phyloP scores from a whole-genome alignment of 2,113 vertebrate species.

The Gymnogyps californianus region DNA sequence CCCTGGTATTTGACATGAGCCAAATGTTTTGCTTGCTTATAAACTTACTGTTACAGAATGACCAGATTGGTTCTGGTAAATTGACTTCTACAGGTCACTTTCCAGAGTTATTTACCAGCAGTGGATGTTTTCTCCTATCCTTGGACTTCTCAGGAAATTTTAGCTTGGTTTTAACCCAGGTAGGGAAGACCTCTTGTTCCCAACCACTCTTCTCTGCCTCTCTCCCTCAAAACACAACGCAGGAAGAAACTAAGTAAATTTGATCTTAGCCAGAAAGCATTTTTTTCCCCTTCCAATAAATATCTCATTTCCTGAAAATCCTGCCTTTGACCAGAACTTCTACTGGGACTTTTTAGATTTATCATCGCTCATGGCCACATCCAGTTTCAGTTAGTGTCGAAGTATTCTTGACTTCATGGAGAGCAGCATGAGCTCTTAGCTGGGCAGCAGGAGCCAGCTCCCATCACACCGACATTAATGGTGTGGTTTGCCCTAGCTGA shows the following conservation, averaged over 20 bases:
- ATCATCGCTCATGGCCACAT: not conserved
- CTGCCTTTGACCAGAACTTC: conserved; percentile 4
- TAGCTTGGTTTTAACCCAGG: not conserved
- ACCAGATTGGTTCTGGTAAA: not conserved
- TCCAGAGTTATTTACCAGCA: not conserved
- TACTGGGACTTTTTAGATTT: not conserved
- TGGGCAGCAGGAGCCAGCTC: not conserved
- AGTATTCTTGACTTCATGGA: not conserved
- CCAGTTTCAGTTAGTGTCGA: not conserved
- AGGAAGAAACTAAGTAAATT: conserved; percentile 31
- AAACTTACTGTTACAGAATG: not conserved
- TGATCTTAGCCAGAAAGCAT: not conserved
- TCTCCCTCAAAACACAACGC: not conserved
- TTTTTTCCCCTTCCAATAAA: not conserved
- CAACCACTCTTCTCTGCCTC: not conserved
- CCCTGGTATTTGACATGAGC: conserved; percentile 9
- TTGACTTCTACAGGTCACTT: not conserved
- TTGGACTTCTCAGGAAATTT: not conserved
- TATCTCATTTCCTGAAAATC: conserved; percentile 37
- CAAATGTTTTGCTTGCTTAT: not conserved
- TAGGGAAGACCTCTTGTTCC: not conserved
- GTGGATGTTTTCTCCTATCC: not conserved
- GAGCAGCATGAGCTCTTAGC: not conserved
- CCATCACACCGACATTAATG: not conserved
- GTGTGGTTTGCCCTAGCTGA: not conserved